Evolutionary conservation across 2,888 invertebrate genomes (phyloP).

Genomic region (Brachylomia viminalis): DNA sequence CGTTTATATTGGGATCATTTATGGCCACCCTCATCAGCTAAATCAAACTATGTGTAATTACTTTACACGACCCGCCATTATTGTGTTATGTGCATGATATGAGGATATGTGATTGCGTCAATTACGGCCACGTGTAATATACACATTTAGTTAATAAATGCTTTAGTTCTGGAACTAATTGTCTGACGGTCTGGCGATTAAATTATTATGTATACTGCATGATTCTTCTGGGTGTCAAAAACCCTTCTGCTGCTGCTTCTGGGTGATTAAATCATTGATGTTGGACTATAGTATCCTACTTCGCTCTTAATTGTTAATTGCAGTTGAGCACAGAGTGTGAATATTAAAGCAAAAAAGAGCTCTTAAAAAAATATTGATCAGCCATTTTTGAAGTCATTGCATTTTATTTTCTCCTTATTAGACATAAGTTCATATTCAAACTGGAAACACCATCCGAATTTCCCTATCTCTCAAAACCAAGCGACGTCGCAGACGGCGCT

Average conservation of each 20-base stretch:
- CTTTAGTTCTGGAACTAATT: constrained; percentile 6
- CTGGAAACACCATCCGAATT: constrained; percentile 8
- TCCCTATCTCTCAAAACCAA: constrained; percentile 36
- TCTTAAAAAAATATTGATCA: neutral
- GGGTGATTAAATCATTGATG: neutral
- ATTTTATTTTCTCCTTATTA: neutral
- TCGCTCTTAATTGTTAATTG: neutral
- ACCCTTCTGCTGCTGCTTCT: no score
- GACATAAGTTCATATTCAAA: constrained; percentile 17
- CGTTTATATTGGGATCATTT: constrained; percentile 39
- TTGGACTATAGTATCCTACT: neutral
- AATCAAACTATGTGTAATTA: constrained; percentile 66
- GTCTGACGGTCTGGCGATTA: neutral
- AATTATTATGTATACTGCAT: neutral
- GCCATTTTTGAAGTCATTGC: neutral
- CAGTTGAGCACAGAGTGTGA: neutral
- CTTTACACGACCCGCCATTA: constrained; percentile 56
- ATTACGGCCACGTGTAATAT: constrained; percentile 50
- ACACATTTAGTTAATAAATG: constrained; percentile 46
- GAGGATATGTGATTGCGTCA: constrained; percentile 50
- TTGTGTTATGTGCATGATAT: constrained; percentile 62
- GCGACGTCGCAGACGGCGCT: constrained; percentile 26
- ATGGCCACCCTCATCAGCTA: constrained; percentile 58
- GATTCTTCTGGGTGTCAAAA: neutral
- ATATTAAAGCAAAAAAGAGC: neutral